These are phyloP conservation scores for Fistularia commersonii DNA, from an alignment of 2,797 vertebrate species.

Conservation along the genomic window DNA sequence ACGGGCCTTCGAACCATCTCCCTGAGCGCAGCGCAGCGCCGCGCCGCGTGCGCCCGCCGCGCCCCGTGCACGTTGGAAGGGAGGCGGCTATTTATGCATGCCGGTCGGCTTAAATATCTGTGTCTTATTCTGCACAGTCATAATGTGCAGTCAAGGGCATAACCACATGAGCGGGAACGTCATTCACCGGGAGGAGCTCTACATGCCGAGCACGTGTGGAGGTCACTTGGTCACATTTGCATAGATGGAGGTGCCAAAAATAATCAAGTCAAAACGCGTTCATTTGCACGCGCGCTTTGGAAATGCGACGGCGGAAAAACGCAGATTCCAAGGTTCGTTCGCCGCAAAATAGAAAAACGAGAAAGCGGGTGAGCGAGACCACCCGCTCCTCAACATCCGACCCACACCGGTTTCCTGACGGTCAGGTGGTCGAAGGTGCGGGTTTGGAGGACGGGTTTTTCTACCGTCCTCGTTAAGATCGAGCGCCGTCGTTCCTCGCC, in stretches of 20 bases:
- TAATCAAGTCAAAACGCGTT: conserved; percentile 36
- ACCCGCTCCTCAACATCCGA: too few species aligned
- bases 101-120: conserved; percentile 29
- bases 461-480: too few species aligned
- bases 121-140: conserved; percentile 16
- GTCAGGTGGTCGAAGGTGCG: too few species aligned
- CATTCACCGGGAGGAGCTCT: conserved; percentile 20
- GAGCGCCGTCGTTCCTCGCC: too few species aligned
- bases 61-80: too few species aligned
- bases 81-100: not conserved
- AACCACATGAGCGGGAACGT: conserved; percentile 52
- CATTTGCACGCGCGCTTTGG: conserved; percentile 41
- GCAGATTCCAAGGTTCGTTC: too few species aligned
- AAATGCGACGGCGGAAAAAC: too few species aligned
- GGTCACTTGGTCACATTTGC: conserved; percentile 48
- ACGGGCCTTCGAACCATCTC: conserved; percentile 35
- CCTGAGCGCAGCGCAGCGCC: conserved; percentile 23
- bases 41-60: too few species aligned
- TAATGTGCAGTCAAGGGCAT: not conserved
- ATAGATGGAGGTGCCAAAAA: conserved; percentile 52
- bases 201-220: conserved; percentile 38
- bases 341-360: too few species aligned
- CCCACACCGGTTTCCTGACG: too few species aligned
- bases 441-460: too few species aligned
- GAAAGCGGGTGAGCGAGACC: too few species aligned